Evolutionary conservation across 2,113 vertebrate genomes (phyloP).

Genomic region (Microcebus tavaratra): DNA sequence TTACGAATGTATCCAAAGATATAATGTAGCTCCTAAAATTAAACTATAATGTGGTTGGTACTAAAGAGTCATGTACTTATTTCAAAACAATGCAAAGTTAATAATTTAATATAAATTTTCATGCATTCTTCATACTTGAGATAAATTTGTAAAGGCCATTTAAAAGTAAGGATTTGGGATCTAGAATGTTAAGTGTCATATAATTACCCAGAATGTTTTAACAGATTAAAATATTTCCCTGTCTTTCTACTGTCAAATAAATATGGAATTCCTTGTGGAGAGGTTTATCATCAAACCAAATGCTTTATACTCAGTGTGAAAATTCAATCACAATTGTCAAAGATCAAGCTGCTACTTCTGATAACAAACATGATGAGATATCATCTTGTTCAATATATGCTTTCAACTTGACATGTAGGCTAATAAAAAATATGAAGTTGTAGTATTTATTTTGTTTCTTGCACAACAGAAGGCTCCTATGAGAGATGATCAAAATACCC

Average conservation of each 20-base stretch:
- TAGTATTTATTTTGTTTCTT: constrained; percentile 70
- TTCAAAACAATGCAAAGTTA: not conserved
- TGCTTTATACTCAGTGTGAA: constrained; percentile 62
- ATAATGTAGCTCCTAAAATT: not conserved
- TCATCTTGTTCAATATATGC: constrained; percentile 35
- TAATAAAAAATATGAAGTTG: constrained; percentile 66
- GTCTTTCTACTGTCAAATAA: constrained; percentile 62
- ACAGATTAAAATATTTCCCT: constrained; percentile 57
- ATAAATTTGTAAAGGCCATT: constrained; percentile 53
- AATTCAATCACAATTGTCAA: constrained; percentile 67
- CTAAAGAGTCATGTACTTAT: not conserved
- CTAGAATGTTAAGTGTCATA: constrained; percentile 27
- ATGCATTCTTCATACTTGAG: not conserved
- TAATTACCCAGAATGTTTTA: constrained; percentile 57
- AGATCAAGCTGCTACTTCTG: constrained; percentile 63
- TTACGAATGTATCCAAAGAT: constrained; percentile 18
- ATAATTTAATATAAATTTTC: constrained; percentile 9
- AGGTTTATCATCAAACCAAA: constrained; percentile 53
- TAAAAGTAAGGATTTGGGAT: constrained; percentile 50
- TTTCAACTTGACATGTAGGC: constrained; percentile 43
- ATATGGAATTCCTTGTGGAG: constrained; percentile 47
- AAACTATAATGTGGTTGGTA: not conserved
- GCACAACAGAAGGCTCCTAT: constrained; percentile 47
- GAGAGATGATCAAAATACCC: constrained; percentile 56
- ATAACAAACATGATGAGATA: constrained; percentile 63